Conservation (phyloP, 2,797 vertebrate genomes). For the Avahi laniger region DNA sequence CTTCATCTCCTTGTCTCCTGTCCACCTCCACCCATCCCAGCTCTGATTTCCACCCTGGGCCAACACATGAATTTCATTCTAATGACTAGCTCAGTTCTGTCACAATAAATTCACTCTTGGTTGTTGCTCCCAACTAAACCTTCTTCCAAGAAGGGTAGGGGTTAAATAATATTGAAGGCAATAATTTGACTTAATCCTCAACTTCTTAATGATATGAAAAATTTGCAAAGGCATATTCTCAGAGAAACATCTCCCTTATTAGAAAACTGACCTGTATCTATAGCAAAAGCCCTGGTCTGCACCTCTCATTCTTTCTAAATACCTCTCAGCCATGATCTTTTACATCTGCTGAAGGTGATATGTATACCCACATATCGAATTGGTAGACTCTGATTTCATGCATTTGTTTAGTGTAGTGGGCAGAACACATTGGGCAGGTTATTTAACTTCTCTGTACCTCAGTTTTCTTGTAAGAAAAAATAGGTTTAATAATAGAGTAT, state of each 20-base stretch:
- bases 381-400: neutral
- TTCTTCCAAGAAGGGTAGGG: conserved; percentile 1
- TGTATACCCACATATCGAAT: neutral
- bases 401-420: neutral
- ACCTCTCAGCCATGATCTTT: neutral
- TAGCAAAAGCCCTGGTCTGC: neutral
- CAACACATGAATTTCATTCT: neutral
- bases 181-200: neutral
- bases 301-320: neutral
- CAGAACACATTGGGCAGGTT: neutral
- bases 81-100: neutral
- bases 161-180: neutral
- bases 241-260: neutral
- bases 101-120: neutral
- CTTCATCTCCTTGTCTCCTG: neutral
- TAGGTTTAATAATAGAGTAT: neutral
- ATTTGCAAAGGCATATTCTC: neutral
- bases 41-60: neutral
- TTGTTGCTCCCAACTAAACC: neutral
- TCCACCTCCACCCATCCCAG: neutral
- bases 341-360: neutral
- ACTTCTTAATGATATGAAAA: neutral
- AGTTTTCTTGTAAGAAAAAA: conserved; percentile 13
- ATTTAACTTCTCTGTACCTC: neutral
- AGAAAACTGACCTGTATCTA: neutral